Base-by-base conservation (phyloP, 2,888 invertebrate genomes). In the Machimus rusticus region DNA sequence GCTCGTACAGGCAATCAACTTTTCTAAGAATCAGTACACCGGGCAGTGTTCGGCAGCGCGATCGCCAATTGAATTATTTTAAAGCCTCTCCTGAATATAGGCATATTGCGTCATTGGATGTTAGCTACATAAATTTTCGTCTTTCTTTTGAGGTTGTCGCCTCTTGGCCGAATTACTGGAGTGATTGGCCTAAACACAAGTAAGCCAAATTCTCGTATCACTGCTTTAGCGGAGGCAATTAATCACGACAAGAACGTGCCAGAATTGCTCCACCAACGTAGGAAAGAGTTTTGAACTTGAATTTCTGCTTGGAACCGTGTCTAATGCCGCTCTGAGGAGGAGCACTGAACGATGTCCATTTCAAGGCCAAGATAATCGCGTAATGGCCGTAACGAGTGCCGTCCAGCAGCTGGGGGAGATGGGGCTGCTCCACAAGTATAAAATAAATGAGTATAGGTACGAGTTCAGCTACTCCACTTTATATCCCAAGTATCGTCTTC, bases 201-300 rank as follows among this genome's bases (percentile, higher is more conserved):
- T 78, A 39, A 78, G 46, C 78, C 78, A 78, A 78, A 78, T 78
- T 78, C 78, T 39, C 23, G 78, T 46, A 39, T 14, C n/a, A 46
- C 16, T 78, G 23, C 19, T 23, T 78, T 46, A n/a, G 12, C 8
- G 28, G 66, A 2, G 78, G 37, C 78, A 78, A 78, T 78, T 78
- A 78, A 78, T 43, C 78, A 78, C 23, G 23, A 19, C 19, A 43
- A 39, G 19, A 39, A 78, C 43, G 78, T 78, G 43, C 78, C 78
- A 78, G 78, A 55, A 82, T 19, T 82, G 55, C 55, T 55, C 37
- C 16, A n/a, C 43, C 34, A n/a, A 57, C n/a, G 12, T 74, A n/a
- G 85, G 23, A 34, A 39, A 85, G 66, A 74, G 85, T 57, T 43
- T 74, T 85, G 85, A 74, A 78, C 78, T 78, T 78, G 78, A 78